A percentile compares a stretch with the other conserved stretches of the same genome.
Conservation (phyloP, 2,113 vertebrate genomes). For the Dermatemys mawii region DNA sequence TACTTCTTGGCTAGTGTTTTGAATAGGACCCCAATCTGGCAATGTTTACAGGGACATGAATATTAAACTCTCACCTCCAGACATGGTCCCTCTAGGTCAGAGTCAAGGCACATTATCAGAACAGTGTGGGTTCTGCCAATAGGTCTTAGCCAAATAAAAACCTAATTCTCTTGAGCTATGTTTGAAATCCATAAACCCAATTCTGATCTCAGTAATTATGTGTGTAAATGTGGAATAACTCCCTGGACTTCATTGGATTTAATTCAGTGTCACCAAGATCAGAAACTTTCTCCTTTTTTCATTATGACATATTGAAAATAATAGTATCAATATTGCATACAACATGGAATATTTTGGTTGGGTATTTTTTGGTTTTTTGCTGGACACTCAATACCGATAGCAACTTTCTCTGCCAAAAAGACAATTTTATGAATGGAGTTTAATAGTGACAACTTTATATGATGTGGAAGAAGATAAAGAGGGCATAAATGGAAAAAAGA, state of each 20-base stretch:
- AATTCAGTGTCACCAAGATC: neutral
- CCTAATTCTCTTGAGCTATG: neutral
- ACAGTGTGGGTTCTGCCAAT: neutral
- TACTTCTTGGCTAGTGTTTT: neutral
- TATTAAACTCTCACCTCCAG: neutral
- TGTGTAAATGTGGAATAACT: neutral
- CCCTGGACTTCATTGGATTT: neutral
- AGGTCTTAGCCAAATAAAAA: neutral
- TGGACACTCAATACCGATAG: neutral
- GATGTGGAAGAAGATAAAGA: conserved; percentile 66
- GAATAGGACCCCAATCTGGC: accelerated
- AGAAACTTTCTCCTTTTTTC: neutral
- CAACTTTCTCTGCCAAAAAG: neutral
- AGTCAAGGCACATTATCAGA: neutral
- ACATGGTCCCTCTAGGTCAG: neutral
- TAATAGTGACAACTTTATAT: neutral
- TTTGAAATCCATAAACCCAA: accelerated
- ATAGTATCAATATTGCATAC: accelerated
- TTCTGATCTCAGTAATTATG: neutral
- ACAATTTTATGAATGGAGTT: conserved; percentile 51
- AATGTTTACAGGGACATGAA: accelerated
- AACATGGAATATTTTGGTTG: neutral
- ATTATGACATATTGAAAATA: neutral
- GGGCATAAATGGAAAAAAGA: conserved; percentile 56
- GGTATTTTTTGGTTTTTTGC: neutral